Percentiles rank a stretch among this genome's conserved stretches.
These are phyloP conservation scores for Eupsittula cactorum DNA, from an alignment of 2,113 vertebrate genomes.

Conservation along the genomic window DNA sequence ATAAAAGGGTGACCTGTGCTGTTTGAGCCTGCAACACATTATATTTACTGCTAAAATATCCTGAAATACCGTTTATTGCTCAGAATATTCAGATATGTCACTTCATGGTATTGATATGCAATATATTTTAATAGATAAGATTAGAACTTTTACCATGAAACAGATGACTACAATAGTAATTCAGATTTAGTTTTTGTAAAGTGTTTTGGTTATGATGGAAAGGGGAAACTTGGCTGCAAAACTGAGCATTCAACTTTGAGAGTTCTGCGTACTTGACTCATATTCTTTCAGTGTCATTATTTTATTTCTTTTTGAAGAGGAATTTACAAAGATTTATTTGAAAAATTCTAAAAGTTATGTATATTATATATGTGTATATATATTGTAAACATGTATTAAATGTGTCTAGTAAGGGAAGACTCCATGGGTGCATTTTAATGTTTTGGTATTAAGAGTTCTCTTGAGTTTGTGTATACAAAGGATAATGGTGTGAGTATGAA, in stretches of 20 bases:
- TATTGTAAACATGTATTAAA: constrained; percentile 85
- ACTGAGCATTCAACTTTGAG: constrained; percentile 72
- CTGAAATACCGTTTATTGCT: constrained; percentile 61
- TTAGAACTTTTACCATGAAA: constrained; percentile 68
- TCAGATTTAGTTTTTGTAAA: constrained; percentile 78
- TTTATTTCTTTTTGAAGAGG: constrained; percentile 77
- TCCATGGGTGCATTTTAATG: constrained; percentile 82
- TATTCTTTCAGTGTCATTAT: constrained; percentile 73
- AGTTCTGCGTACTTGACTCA: constrained; percentile 76
- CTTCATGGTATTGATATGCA: constrained; percentile 68
- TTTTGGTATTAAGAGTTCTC: constrained; percentile 77
- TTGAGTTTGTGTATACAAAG: constrained; percentile 72
- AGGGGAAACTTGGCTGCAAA: constrained; percentile 68
- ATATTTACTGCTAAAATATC: constrained; percentile 63
- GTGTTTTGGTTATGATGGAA: constrained; percentile 66
- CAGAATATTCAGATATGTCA: constrained; percentile 64
- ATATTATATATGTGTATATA: constrained; percentile 85
- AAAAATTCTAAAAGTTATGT: constrained; percentile 80
- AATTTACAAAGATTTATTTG: constrained; percentile 80
- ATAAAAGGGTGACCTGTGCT: constrained; percentile 35
- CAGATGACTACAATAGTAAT: constrained; percentile 63
- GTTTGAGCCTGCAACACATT: constrained; percentile 64
- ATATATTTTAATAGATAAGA: constrained; percentile 74
- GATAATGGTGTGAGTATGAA: constrained; percentile 72
- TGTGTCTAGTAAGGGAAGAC: constrained; percentile 76